Evolutionary conservation across 2,797 vertebrate genomes (phyloP), one percentile per base, ranked within the genome.

Genomic region (Gymnothorax javanicus): DNA sequence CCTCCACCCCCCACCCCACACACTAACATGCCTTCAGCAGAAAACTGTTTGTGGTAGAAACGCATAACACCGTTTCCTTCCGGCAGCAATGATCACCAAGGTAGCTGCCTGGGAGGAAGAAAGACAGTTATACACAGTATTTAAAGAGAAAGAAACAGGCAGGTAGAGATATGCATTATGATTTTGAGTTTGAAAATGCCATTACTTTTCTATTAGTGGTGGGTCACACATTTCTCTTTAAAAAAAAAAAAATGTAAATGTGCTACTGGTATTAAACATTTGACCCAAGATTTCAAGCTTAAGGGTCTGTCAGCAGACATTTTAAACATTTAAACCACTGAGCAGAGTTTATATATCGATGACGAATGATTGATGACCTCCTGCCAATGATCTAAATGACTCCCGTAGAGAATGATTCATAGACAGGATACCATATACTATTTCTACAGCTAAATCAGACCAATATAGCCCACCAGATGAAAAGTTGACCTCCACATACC

Each of bases 51-150:
- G 7, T 12, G 13, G 71, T n/a, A 23, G 85, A 86, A 86, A 56
- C 27, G 20, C 25, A 54, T n/a, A 59, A 82, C 77, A 79, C 43
- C 50, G 25, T 86, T 86, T 86, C 85, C 85, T 64, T 86, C 85
- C 85, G 82, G 73, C 9, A 7, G 20, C n/a, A 58, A 8, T 11
- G 43, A 25, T 82, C 5, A 50, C 17, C 0, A 56, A 8, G 15
- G 3, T 13, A 6, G 20, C 15, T 23, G 13, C 9, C 20, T 11
- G 1, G 52, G 6, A 43, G 12, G 50, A 13, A 50, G 71, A 75
- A 13, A 50, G 33, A 43, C 27, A 50, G 71, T 3, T n/a, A 27
- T 1, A 9, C n/a, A 71, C 4, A 75, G 17, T 43, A 2, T 43
- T 43, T 43, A 64, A 23, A 20, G 59, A 17, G 59, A 64, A 4